These are phyloP conservation scores for Knipowitschia caucasica DNA, from an alignment of 2,797 vertebrate genomes.

Conservation along the genomic window DNA sequence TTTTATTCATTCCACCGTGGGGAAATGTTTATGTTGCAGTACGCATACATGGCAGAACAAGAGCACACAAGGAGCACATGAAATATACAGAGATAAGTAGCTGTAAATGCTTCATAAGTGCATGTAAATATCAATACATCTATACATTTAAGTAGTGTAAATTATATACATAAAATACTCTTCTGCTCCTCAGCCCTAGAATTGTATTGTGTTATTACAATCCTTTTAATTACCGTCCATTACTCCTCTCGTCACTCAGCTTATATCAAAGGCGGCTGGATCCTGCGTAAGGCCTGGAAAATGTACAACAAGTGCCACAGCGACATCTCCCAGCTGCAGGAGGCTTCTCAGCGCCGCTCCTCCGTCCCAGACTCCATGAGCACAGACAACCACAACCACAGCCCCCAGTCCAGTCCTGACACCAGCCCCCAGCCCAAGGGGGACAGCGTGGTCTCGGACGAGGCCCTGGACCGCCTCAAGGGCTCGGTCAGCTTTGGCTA, in stretches of 20 bases:
- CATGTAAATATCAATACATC: too few species aligned
- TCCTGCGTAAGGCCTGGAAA: constrained; percentile 98
- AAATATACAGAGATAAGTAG: too few species aligned
- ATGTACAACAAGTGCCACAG: constrained; percentile 98
- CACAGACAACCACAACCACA: constrained; percentile 92
- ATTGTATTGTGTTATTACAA: too few species aligned
- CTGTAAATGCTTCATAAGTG: too few species aligned
- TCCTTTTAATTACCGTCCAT: background rate
- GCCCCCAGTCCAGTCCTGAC: constrained; percentile 37
- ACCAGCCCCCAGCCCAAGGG: constrained; percentile 9
- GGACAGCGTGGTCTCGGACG: constrained; percentile 66
- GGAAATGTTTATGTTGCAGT: too few species aligned
- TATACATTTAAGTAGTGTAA: too few species aligned
- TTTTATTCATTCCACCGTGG: too few species aligned
- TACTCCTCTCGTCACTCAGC: constrained; percentile 67
- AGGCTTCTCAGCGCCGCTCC: constrained; percentile 81
- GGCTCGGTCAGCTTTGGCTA: constrained; percentile 99
- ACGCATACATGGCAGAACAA: too few species aligned
- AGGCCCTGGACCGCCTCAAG: constrained; percentile 94
- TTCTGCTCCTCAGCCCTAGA: too few species aligned
- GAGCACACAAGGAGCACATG: too few species aligned
- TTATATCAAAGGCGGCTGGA: constrained; percentile 99
- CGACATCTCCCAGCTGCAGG: constrained; percentile 95
- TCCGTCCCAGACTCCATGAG: constrained; percentile 75
- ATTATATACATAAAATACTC: too few species aligned